A percentile compares a stretch with the other conserved stretches of the same genome.
Evolutionary conservation across 2,113 vertebrate species (phyloP).

Genomic region (Stegastes partitus): DNA sequence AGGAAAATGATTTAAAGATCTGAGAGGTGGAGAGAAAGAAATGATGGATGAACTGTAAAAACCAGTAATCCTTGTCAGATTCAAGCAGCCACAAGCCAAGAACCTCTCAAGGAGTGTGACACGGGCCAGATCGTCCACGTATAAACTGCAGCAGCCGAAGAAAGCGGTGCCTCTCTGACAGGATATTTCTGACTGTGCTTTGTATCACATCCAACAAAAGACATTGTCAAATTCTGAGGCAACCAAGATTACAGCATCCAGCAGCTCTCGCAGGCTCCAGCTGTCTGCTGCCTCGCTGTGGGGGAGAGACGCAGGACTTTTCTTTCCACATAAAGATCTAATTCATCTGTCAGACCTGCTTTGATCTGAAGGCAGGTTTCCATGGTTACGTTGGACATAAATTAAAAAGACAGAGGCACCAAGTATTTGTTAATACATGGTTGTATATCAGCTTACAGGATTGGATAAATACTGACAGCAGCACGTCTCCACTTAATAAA

Average conservation of each 20-base stretch:
- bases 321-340: constrained; percentile 45
- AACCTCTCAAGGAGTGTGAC: constrained; percentile 39
- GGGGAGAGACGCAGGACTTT: constrained; percentile 18
- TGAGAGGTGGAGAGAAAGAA: constrained; percentile 31
- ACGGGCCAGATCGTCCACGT: constrained; percentile 25
- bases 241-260: constrained; percentile 49
- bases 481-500: background rate
- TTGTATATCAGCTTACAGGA: background rate
- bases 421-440: background rate
- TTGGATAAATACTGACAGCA: background rate
- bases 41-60: constrained; percentile 40
- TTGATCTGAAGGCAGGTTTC: constrained; percentile 23
- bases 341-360: constrained; percentile 27
- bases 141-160: constrained; percentile 1
- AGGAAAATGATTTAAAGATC: constrained; percentile 28
- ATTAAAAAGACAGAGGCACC: background rate
- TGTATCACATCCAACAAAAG: constrained; percentile 37
- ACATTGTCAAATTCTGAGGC: constrained; percentile 41
- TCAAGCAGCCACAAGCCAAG: constrained; percentile 25
- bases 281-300: constrained; percentile 38
- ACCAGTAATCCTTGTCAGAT: constrained; percentile 18
- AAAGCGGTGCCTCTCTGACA: constrained; percentile 23
- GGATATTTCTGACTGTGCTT: constrained; percentile 30
- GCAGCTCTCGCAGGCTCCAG: constrained; percentile 38
- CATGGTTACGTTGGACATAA: background rate